phyloP scores from a whole-genome alignment of 1,140 invertebrate species.

The Papilio helenus region DNA sequence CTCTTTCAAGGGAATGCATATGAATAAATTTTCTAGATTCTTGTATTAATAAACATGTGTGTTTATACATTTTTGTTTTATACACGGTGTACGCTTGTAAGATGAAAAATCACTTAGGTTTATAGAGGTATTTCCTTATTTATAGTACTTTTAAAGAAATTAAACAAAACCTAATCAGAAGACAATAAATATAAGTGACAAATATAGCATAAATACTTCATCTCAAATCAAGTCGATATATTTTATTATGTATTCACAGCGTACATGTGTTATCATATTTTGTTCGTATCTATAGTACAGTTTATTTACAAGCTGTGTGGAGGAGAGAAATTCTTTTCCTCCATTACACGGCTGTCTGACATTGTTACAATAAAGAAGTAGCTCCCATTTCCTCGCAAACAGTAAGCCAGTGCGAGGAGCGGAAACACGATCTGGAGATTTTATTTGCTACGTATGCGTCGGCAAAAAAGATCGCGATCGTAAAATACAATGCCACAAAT shows the following conservation, averaged over 20 bases:
- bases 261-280: neutral
- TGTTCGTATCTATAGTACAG: neutral
- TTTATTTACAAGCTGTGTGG: neutral
- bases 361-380: slow-evolving; percentile 26
- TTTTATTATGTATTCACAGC: neutral
- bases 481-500: slow-evolving; percentile 26
- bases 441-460: slow-evolving; percentile 13
- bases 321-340: neutral
- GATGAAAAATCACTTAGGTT: too few species aligned
- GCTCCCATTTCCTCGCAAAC: slow-evolving; percentile 21
- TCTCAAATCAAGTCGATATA: neutral
- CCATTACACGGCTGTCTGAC: slow-evolving; percentile 21
- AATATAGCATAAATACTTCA: neutral
- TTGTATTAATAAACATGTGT: neutral
- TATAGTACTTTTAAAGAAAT: too few species aligned
- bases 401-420: slow-evolving; percentile 14
- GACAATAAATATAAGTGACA: neutral
- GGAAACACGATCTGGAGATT: slow-evolving; percentile 22
- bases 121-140: too few species aligned
- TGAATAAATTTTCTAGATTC: neutral
- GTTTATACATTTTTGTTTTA: too few species aligned
- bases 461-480: slow-evolving; percentile 24
- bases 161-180: too few species aligned
- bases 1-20: neutral
- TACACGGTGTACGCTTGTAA: too few species aligned